A percentile compares a stretch with the other conserved stretches of the same genome.
These are phyloP conservation scores for Fopius arisanus DNA, from an alignment of 1,140 invertebrate species.

Conservation along the genomic window DNA sequence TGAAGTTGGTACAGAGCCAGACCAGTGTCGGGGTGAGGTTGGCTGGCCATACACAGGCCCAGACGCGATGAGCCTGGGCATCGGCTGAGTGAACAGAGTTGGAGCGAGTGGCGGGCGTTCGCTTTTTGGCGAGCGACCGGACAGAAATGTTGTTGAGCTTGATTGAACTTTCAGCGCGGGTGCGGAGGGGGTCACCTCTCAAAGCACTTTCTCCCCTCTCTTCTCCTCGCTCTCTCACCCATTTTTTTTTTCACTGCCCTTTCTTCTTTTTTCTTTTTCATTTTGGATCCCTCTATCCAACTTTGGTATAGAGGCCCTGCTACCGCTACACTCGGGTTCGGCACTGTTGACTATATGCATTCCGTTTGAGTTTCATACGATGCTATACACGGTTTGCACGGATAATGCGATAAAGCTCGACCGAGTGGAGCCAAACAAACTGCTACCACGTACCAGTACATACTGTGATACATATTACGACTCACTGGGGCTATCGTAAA, in stretches of 20 bases:
- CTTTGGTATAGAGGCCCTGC: not conserved
- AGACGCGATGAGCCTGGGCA: slow-evolving; percentile 22
- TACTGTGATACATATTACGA: slow-evolving; percentile 11
- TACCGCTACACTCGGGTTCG: not conserved
- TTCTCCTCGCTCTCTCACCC: not conserved
- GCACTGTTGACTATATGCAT: slow-evolving; percentile 20
- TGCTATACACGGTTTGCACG: slow-evolving; percentile 21
- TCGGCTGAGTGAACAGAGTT: slow-evolving; percentile 4
- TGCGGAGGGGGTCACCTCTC: slow-evolving; percentile 26
- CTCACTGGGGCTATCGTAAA: not conserved
- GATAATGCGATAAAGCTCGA: slow-evolving; percentile 32
- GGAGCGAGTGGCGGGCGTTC: slow-evolving; percentile 38
- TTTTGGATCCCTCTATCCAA: slow-evolving; percentile 10
- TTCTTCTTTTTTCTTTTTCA: slow-evolving; percentile 7
- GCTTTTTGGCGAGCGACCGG: slow-evolving; percentile 53
- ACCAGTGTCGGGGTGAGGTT: slow-evolving; percentile 51
- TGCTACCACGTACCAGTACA: slow-evolving; percentile 1
- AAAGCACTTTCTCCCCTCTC: slow-evolving; percentile 19
- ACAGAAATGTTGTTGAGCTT: slow-evolving; percentile 61
- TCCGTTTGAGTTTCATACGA: slow-evolving; percentile 31
- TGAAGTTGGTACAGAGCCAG: slow-evolving; percentile 57
- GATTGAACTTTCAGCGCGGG: slow-evolving; percentile 54
- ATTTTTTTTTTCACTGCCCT: not conserved
- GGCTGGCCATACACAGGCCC: slow-evolving; percentile 46
- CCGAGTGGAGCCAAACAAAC: slow-evolving; percentile 24